Evolutionary conservation across 2,888 invertebrate genomes (phyloP).

Genomic region (Auanema freiburgensis): DNA sequence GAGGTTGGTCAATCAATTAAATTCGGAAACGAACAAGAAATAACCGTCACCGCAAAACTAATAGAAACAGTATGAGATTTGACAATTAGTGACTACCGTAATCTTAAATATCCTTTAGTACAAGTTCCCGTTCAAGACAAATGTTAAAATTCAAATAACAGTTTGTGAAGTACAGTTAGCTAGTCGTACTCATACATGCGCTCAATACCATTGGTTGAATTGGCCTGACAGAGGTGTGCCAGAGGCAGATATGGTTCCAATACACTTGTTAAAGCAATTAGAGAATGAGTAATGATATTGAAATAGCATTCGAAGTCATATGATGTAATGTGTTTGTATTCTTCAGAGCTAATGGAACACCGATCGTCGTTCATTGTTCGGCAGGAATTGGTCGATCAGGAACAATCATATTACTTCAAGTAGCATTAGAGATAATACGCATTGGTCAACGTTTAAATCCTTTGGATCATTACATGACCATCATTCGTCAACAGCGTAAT

Average conservation of each 20-base stretch:
- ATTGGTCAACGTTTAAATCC: background rate
- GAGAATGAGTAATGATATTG: background rate
- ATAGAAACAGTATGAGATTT: too few relatives aligned
- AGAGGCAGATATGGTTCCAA: slow-evolving; percentile 6
- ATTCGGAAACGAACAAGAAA: background rate
- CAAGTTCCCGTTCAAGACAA: too few relatives aligned
- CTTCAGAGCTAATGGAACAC: slow-evolving; percentile 4
- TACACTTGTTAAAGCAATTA: background rate
- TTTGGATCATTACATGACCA: background rate
- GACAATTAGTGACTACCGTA: too few relatives aligned
- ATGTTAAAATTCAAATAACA: too few relatives aligned
- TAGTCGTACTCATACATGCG: background rate
- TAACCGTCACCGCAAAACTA: slow-evolving; percentile 2
- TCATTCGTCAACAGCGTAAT: slow-evolving; percentile 11
- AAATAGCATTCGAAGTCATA: too few relatives aligned
- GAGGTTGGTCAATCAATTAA: background rate
- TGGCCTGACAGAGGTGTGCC: slow-evolving; percentile 21
- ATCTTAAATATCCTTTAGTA: too few relatives aligned
- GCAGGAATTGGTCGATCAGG: slow-evolving; percentile 35
- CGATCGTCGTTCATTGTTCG: slow-evolving; percentile 36
- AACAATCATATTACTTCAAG: slow-evolving; percentile 27
- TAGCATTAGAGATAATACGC: slow-evolving; percentile 14
- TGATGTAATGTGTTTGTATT: too few relatives aligned
- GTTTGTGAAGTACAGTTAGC: too few relatives aligned
- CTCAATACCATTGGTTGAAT: slow-evolving; percentile 16